A percentile compares a stretch with the other conserved stretches of the same genome.
These are phyloP conservation scores for Sebastes flavidus DNA, from an alignment of 2,797 vertebrate genomes.

Conservation along the genomic window DNA sequence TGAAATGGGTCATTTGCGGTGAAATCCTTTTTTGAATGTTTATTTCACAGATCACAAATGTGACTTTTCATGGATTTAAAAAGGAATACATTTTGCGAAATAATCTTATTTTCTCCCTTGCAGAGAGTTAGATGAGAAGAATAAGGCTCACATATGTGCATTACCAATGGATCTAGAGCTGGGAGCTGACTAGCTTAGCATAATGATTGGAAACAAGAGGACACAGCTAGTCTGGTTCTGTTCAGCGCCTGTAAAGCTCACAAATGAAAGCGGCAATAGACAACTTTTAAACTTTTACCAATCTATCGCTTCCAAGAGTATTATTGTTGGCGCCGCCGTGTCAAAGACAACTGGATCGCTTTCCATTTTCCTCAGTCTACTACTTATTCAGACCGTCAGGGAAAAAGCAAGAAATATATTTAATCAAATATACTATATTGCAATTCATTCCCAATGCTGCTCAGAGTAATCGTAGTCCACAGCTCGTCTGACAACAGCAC, in stretches of 20 bases:
- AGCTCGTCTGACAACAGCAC: background rate
- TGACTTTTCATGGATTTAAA: background rate
- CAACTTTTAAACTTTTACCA: background rate
- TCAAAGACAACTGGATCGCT: background rate
- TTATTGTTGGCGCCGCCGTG: background rate
- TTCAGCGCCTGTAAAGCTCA: background rate
- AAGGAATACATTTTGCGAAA: background rate
- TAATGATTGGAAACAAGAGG: background rate
- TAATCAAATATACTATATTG: background rate
- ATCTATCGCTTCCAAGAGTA: rapidly evolving
- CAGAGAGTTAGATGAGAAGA: background rate
- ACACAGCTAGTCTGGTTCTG: background rate
- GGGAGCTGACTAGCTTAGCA: background rate
- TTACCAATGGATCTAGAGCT: background rate
- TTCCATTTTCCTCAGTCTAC: background rate
- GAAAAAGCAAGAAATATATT: background rate
- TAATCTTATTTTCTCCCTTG: background rate
- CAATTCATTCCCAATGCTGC: background rate
- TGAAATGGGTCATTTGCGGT: background rate
- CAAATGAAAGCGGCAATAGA: background rate
- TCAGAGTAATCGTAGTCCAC: background rate
- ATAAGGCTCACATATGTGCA: background rate
- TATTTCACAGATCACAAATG: background rate
- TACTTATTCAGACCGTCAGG: background rate
- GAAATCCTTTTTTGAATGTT: background rate